Evolutionary conservation across 2,113 vertebrate species (phyloP), one percentile per base, ranked within the genome.

Genomic region (Jaculus jaculus): DNA sequence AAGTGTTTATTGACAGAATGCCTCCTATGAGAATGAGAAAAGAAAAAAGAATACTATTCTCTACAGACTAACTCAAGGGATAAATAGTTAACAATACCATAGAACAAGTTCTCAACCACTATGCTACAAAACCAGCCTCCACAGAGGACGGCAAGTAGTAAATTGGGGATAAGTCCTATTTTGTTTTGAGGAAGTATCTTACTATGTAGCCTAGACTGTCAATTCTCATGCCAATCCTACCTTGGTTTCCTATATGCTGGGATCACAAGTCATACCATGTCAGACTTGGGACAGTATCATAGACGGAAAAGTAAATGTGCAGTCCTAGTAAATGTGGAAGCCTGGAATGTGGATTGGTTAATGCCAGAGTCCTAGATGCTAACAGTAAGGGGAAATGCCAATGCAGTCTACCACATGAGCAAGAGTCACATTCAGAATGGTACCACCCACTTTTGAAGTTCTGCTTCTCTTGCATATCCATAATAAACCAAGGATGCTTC

Each of bases 341-440:
- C 13, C 32, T 17, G 10, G 1, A 47, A 23, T 17, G 42, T 15
- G 37, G 78, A 4, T 4, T 3, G 71, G 60, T 39, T 60, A 0
- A 7, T 32, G 60, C 30, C 24, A 54, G 51, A 82, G 34, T 16
- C 61, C 26, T 21, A 20, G 60, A 30, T 7, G 3, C 7, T 6
- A 74, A 60, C 0, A 0, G 28, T 7, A 17, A 86, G 42, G 73
- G 34, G 6, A 82, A 15, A 2, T 7, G 80, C 30, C 66, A 30
- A 47, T 24, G 16, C 15, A n/a, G n/a, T n/a, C 6, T 54, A 16
- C 2, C 24, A 63, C 10, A 30, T 1, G 58, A 72, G 26, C 24
- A 32, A 42, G 66, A 61, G 18, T 8, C 21, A 0, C 1, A 10
- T 12, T 51, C 21, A 63, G 23, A 32, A 71, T 0, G 28, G n/a